Evolutionary conservation across 2,113 vertebrate species (phyloP).

Genomic region (Sclerurus mexicanus): DNA sequence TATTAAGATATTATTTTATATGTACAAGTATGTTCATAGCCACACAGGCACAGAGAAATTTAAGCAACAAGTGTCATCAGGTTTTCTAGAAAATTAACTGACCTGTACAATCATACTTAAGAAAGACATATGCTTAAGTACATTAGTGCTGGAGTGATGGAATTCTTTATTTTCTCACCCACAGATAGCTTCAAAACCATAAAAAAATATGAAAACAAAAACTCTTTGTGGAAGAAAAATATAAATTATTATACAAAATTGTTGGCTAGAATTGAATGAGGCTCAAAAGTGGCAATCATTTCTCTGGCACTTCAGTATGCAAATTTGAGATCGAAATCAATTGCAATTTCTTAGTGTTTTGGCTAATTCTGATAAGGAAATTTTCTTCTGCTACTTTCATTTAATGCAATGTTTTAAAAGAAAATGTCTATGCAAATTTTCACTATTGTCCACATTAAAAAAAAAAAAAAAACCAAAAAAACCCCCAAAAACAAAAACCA

Average conservation of each 20-base stretch:
- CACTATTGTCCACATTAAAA: neutral
- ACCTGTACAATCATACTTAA: neutral
- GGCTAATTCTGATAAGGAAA: neutral
- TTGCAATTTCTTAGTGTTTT: neutral
- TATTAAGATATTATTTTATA: neutral
- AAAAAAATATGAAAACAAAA: neutral
- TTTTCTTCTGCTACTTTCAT: neutral
- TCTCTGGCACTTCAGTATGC: neutral
- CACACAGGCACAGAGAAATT: neutral
- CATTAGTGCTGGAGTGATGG: neutral
- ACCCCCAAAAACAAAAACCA: no score
- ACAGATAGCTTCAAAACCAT: neutral
- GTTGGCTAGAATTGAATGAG: neutral
- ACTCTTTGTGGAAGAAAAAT: fast-evolving
- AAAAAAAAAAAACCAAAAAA: no score
- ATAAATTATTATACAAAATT: neutral
- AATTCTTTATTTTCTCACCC: neutral
- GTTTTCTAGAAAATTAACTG: neutral
- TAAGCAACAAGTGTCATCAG: neutral
- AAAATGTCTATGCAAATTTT: neutral
- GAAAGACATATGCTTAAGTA: neutral
- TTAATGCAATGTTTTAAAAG: neutral
- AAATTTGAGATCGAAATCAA: neutral
- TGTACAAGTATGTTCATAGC: neutral
- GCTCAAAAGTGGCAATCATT: neutral